Evolutionary conservation across 2,113 vertebrate species (phyloP), one percentile per base, ranked within the genome.

Genomic region (Nothocercus julius): DNA sequence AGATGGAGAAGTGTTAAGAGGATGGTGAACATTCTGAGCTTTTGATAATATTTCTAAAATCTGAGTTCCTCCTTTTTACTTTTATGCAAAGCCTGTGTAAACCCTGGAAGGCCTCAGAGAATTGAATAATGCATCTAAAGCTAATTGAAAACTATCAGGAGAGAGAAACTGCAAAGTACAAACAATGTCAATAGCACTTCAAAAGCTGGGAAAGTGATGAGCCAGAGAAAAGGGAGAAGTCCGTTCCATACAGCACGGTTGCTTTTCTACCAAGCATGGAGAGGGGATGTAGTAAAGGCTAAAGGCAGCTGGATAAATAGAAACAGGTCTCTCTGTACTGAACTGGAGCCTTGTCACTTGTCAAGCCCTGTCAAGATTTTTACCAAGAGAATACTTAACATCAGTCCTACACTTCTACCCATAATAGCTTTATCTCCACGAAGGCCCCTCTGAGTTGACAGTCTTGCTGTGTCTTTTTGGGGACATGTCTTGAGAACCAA

Each of bases 71-170:
- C 32, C 25, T 38, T 80, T 91, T 85, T 51, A 40, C 61, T 82
- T 95, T 81, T 78, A 53, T 82, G 58, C 56, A 82, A 88, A 90
- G 19, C 73, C 69, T 63, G 16, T 68, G 78, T 85, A 94, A 96
- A 86, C 34, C 78, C 61, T 56, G 22, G 34, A 79, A 79, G 92
- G 19, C 61, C 90, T 88, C 42, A 72, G 56, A 75, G 59, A 49
- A 38, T 53, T 88, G 38, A 68, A 88, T 83, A 90, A 90, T 53
- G 27, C 42, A 72, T 78, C 25, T 85, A 90, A 87, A 88, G 42
- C 38, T 90, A 92, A 91, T 42, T 77, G 68, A 90, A 89, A 93
- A 61, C 34, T 68, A 64, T 1, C 28, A 32, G 22, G 72, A 91
- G 20, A 72, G 9, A 47, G 54, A 82, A 56, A 47, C 86, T 92